Conservation (phyloP, 1,140 invertebrate genomes). For the Parasteatoda tepidariorum region DNA sequence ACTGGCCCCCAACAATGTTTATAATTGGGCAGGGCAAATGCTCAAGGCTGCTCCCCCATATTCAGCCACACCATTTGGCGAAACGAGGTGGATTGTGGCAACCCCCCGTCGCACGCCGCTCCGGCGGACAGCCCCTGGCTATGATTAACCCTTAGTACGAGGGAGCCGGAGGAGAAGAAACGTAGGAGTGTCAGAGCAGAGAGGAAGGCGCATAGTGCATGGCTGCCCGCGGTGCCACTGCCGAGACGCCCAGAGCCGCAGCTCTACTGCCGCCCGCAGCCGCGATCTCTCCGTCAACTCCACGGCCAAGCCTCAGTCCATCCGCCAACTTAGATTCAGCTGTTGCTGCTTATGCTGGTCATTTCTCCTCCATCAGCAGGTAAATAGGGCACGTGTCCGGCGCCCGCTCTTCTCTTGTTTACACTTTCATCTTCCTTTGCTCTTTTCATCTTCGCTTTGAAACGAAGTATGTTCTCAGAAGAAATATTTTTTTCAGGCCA, state of each 20-base stretch:
- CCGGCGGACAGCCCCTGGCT: conserved; percentile 22
- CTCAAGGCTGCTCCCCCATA: neutral
- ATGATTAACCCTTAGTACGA: conserved; percentile 51
- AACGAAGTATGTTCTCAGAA: too few relatives aligned
- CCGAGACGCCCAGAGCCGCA: conserved; percentile 32
- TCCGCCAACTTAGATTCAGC: conserved; percentile 12
- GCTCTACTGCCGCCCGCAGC: conserved; percentile 37
- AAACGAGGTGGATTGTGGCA: conserved; percentile 17
- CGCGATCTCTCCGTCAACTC: conserved; percentile 21
- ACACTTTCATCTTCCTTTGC: neutral
- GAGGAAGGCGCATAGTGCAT: conserved; percentile 28
- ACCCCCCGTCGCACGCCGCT: conserved; percentile 10
- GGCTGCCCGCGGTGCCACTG: conserved; percentile 40
- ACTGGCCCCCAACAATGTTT: too few relatives aligned
- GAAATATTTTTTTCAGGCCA: too few relatives aligned
- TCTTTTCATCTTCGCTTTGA: too few relatives aligned
- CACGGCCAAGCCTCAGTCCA: conserved; percentile 51
- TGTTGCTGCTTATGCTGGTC: conserved; percentile 36
- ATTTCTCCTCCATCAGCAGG: conserved; percentile 53
- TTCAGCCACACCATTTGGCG: conserved; percentile 23
- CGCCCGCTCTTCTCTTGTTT: neutral
- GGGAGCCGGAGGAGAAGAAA: conserved; percentile 12
- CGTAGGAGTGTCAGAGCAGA: conserved; percentile 51
- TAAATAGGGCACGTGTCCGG: conserved; percentile 27
- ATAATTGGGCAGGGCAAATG: neutral